Evolutionary conservation across 2,888 invertebrate genomes (phyloP).

Genomic region (Nipponacmea schrenckii): DNA sequence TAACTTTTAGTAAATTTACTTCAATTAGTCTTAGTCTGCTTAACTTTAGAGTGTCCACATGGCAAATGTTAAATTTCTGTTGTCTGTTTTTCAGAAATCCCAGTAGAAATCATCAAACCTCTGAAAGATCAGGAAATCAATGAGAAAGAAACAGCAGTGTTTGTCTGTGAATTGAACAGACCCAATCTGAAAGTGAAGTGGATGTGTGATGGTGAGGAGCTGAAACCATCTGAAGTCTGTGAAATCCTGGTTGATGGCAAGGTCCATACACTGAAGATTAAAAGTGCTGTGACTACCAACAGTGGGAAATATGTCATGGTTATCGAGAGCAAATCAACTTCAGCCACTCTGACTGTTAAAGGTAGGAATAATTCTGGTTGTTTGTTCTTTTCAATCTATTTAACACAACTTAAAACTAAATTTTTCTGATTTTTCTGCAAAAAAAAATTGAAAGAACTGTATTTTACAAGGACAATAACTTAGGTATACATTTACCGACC

Average conservation of each 20-base stretch:
- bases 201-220: conserved; percentile 81
- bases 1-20: too few species aligned
- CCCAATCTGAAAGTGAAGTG: conserved; percentile 92
- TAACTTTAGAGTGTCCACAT: too few species aligned
- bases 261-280: conserved; percentile 54
- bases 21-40: too few species aligned
- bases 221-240: conserved; percentile 84
- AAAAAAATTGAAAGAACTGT: too few species aligned
- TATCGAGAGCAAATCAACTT: conserved; percentile 53
- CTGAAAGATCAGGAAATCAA: conserved; percentile 41
- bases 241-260: conserved; percentile 82
- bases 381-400: too few species aligned
- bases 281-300: conserved; percentile 53
- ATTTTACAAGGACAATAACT: too few species aligned
- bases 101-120: conserved; percentile 41
- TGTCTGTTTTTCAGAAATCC: conserved; percentile 36
- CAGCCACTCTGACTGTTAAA: conserved; percentile 57
- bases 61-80: neutral
- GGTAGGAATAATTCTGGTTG: conserved; percentile 38
- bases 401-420: too few species aligned
- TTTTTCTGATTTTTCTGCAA: too few species aligned
- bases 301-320: conserved; percentile 57
- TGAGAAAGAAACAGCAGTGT: conserved; percentile 73
- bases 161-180: conserved; percentile 92
- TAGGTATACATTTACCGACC: too few species aligned